phyloP scores from a whole-genome alignment of 2,888 invertebrate genomes.

The Ferrisia virgata region DNA sequence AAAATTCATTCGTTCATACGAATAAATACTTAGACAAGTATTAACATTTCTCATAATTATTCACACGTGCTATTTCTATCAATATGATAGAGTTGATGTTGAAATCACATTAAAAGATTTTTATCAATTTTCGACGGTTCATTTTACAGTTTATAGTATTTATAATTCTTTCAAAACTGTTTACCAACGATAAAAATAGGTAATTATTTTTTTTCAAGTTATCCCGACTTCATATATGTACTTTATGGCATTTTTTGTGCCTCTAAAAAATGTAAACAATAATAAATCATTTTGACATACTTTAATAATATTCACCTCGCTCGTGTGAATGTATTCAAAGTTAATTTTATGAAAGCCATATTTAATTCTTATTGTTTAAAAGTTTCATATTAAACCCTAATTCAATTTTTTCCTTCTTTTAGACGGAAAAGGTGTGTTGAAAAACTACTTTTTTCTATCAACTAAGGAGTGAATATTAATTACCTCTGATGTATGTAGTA shows the following conservation, averaged over 20 bases:
- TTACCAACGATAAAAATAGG: constrained; percentile 10
- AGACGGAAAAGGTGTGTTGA: neutral
- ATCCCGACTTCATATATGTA: neutral
- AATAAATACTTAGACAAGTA: too few relatives aligned
- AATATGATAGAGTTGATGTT: neutral
- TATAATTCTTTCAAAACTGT: neutral
- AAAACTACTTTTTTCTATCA: neutral
- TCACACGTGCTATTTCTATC: too few relatives aligned
- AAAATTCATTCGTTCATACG: too few relatives aligned
- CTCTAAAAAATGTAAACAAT: neutral
- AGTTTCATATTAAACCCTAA: neutral
- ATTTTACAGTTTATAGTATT: neutral
- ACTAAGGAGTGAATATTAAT: neutral
- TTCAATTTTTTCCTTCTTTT: neutral
- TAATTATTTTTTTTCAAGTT: neutral
- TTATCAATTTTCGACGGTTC: neutral
- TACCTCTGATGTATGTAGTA: neutral
- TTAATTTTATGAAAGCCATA: neutral
- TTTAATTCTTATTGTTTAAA: constrained; percentile 19
- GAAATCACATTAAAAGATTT: neutral
- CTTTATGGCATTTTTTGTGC: neutral
- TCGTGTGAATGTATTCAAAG: constrained; percentile 5
- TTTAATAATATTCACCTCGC: neutral
- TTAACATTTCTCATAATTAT: too few relatives aligned
- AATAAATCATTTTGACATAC: constrained; percentile 26